phyloP scores from a whole-genome alignment of 92 coral and sea anemone species.

The Metridium senile region DNA sequence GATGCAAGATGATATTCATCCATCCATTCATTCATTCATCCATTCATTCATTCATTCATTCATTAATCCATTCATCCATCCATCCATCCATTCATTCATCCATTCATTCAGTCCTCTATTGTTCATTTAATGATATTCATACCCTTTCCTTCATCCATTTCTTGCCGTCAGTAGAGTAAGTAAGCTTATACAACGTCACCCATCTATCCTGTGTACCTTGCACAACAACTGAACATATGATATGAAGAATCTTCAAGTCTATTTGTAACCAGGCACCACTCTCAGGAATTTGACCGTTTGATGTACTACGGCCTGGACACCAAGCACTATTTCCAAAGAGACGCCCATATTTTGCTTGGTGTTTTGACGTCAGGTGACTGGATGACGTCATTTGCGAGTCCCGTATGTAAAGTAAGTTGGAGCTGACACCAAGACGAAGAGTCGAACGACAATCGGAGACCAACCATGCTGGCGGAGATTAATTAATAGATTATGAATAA shows the following conservation, averaged over 20 bases:
- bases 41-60: not conserved
- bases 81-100: not conserved
- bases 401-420: not conserved
- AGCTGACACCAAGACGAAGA: not conserved
- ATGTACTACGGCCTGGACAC: slow-evolving; percentile 13
- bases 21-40: not conserved
- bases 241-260: slow-evolving; percentile 9
- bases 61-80: slow-evolving; percentile 13
- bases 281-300: not conserved
- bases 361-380: slow-evolving; percentile 3
- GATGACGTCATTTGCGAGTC: slow-evolving; percentile 39
- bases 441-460: not conserved
- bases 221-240: slow-evolving; percentile 14
- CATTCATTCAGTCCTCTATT: not conserved
- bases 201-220: slow-evolving; percentile 12
- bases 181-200: slow-evolving; percentile 6
- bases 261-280: slow-evolving; percentile 30
- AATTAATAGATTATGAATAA: too few relatives aligned
- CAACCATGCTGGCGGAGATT: not conserved
- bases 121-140: not conserved
- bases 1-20: not conserved
- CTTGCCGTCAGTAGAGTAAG: slow-evolving; percentile 22
- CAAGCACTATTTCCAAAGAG: slow-evolving; percentile 14
- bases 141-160: slow-evolving; percentile 28
- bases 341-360: slow-evolving; percentile 20